A percentile compares a stretch with the other conserved stretches of the same genome.
phyloP scores from a whole-genome alignment of 2,888 invertebrate species.

The Callimorpha dominula region DNA sequence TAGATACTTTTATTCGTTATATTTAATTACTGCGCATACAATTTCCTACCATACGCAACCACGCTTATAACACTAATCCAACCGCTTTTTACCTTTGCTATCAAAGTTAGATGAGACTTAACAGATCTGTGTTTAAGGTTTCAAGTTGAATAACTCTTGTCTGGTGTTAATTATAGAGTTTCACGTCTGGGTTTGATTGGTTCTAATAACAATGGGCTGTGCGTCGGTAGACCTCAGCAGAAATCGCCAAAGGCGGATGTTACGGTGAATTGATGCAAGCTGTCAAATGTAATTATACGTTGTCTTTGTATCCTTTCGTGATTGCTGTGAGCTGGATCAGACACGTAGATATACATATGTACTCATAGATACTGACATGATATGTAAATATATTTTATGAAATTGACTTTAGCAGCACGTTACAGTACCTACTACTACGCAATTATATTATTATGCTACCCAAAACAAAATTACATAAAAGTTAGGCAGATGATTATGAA shows the following conservation, averaged over 20 bases:
- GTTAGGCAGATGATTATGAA: no score
- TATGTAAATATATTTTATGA: no score
- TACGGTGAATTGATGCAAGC: conserved; percentile 27
- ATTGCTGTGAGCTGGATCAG: conserved; percentile 26
- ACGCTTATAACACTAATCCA: conserved; percentile 45
- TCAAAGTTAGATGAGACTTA: conserved; percentile 26
- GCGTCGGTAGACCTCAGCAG: conserved; percentile 33
- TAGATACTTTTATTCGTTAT: conserved; percentile 9
- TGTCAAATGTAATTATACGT: conserved; percentile 34
- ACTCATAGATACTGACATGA: neutral
- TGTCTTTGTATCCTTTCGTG: conserved; percentile 30
- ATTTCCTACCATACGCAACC: conserved; percentile 18
- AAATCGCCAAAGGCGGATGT: conserved; percentile 17
- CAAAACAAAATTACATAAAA: no score
- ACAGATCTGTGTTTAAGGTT: conserved; percentile 18
- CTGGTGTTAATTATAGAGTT: conserved; percentile 16
- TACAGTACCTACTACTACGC: no score
- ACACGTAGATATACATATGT: conserved; percentile 18
- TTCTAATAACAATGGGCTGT: conserved; percentile 44
- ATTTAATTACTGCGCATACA: conserved; percentile 15
- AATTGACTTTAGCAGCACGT: neutral
- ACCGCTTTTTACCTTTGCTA: conserved; percentile 37
- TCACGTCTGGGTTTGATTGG: conserved; percentile 40
- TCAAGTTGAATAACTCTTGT: conserved; percentile 20
- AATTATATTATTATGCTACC: no score